phyloP scores from a whole-genome alignment of 2,888 invertebrate species.

The Parelbella ahira region DNA sequence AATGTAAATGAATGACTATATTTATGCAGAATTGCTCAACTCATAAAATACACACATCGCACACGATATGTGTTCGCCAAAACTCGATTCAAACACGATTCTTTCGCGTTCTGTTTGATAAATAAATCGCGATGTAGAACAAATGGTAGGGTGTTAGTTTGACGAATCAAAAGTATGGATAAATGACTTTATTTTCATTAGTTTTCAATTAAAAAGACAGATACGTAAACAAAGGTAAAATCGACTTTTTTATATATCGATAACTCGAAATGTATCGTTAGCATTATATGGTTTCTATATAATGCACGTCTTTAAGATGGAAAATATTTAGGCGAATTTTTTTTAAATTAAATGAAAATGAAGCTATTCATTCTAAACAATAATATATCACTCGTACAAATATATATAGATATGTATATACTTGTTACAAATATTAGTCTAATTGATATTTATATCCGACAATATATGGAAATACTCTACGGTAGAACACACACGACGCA shows the following conservation, averaged over 20 bases:
- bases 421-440: slow-evolving; percentile 1
- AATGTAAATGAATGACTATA: too few relatives aligned
- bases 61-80: slow-evolving; percentile 1
- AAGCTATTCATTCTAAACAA: not conserved
- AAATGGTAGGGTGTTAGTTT: slow-evolving; percentile 23
- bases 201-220: not conserved
- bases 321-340: too few relatives aligned
- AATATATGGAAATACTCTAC: slow-evolving; percentile 1
- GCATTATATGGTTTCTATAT: too few relatives aligned
- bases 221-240: too few relatives aligned
- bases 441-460: slow-evolving; percentile 1
- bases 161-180: not conserved
- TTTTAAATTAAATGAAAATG: not conserved
- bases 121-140: slow-evolving; percentile 14
- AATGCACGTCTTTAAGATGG: too few relatives aligned
- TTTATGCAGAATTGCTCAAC: slow-evolving; percentile 6
- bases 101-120: slow-evolving; percentile 24
- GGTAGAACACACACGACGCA: too few relatives aligned
- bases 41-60: too few relatives aligned
- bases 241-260: too few relatives aligned
- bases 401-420: too few relatives aligned
- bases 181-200: not conserved
- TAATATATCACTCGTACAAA: slow-evolving; percentile 6
- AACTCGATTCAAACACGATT: slow-evolving; percentile 9
- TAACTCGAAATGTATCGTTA: too few relatives aligned